Base-by-base conservation (phyloP, 2,888 invertebrate species). In the Troglohyphantes excavatus region DNA sequence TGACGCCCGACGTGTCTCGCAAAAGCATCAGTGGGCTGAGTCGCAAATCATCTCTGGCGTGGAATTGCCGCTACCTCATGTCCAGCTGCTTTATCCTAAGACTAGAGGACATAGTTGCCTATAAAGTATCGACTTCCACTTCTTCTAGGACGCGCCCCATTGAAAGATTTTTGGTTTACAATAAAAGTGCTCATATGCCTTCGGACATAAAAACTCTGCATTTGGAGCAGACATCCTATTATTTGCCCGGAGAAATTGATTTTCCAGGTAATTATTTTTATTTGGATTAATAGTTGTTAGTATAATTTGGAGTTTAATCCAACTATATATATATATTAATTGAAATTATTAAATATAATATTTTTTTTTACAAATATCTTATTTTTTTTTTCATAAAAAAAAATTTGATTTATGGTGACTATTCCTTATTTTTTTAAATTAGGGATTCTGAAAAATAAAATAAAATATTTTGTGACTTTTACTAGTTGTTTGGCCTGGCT, bases 151-250 rank as follows among this genome's bases (percentile, higher is more conserved):
- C 39, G n/a, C 63, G 68, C 46, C 75, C 89, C 0, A 70, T 78
- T 61, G 86, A 90, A 46, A 91, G 92, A 79, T 82, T 93, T 91
- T 92, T 94, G 65, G 92, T 93, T 76, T 94, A 95, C 2, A 94
- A 95, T 92, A 93, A 94, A 92, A 93, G 67, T 90, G 90, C 85
- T 23, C 90, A 90, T 61, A 83, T 98, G 91, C 99, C 99, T 0
- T 96, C 96, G 11, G 98, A 98, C 93, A 96, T 97, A 92, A 97
- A 97, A 21, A 95, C 98, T 33, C 93, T 99, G n/a, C 99, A 99
- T 94, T 96, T 98, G 0, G 99, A 99, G 93, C 96, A 98, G 92
- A 98, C 98, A 0, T 97, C 97, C 93, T 94, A 93, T 92, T 99
- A 99, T 93, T 98, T 98, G 93, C 98, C 98, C 0, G 97, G 97